Evolutionary conservation across 1,140 invertebrate genomes (phyloP), one percentile per base, ranked within the genome.

Genomic region (Macrobrachium rosenbergii): DNA sequence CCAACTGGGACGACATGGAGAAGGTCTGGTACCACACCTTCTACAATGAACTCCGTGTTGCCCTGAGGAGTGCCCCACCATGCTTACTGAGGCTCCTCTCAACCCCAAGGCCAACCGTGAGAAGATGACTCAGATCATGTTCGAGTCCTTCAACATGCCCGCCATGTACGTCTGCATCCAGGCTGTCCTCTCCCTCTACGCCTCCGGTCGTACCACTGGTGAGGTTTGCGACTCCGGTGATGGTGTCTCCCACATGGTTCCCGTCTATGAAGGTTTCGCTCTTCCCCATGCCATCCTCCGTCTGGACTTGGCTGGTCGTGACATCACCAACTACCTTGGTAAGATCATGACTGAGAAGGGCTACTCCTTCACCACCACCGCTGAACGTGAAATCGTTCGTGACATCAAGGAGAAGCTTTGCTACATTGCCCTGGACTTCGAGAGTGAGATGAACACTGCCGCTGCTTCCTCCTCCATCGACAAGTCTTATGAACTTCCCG

Each of bases 1-100:
- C 97, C 92, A 98, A 98, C 95, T 98, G 97, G 97, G 97, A 98
- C 91, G 97, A 98, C 92, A 98, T 99, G 97, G 97, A 98, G 92
- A 98, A 98, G 92, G 97, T 98, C 92, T 98, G 97, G 97, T 97
- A 98, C 93, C 96, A 98, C 93, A 96, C 96, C 88, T 98, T 98
- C 93, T 98, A 98, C 94, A 98, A 98, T 91, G 98, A 99, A 93
- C 94, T 99, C 90, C 96, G 97, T 93, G 97, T 98, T 87, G 98
- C 97, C 63, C 98, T 52, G 52, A 52, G 52, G 52, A 52, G 52
- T 52, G 52, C 52, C 52, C 52, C 52, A 52, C 52, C 52, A 52
- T 52, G 52, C 52, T 52, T 12, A 52, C 52, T 52, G 52, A 52
- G 52, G 52, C 52, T 52, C 52, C 52, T 5, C 52, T 52, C 7